Evolutionary conservation across 1,140 invertebrate species (phyloP).

Genomic region (Drosophila jambulina): DNA sequence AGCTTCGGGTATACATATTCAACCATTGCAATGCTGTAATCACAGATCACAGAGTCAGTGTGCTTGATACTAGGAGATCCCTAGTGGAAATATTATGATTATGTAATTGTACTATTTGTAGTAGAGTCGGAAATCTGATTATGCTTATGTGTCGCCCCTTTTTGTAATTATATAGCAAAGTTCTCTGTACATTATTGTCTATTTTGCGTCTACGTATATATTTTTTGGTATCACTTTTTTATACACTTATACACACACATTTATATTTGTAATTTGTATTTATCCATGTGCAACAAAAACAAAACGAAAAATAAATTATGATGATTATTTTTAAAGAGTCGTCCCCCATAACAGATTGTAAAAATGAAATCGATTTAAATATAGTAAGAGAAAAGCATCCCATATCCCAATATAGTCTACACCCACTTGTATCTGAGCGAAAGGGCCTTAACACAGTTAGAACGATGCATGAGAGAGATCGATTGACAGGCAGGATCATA

Average conservation of each 20-base stretch:
- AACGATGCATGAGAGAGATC: constrained; percentile 58
- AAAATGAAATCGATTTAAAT: constrained; percentile 35
- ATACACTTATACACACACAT: constrained; percentile 56
- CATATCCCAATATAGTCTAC: constrained; percentile 34
- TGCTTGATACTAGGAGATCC: constrained; percentile 50
- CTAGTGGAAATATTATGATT: constrained; percentile 32
- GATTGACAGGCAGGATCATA: constrained; percentile 12
- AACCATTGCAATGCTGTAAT: constrained; percentile 38
- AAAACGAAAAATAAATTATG: constrained; percentile 63
- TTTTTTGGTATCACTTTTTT: constrained; percentile 68
- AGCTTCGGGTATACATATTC: constrained; percentile 46
- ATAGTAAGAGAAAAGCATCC: constrained; percentile 21
- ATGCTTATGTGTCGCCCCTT: constrained; percentile 66
- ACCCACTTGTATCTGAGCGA: constrained; percentile 77
- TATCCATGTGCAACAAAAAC: constrained; percentile 68
- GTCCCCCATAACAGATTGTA: constrained; percentile 40
- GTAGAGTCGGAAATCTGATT: constrained; percentile 67
- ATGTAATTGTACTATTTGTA: constrained; percentile 53
- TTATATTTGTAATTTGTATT: constrained; percentile 79
- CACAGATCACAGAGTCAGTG: constrained; percentile 65
- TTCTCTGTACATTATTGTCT: constrained; percentile 68
- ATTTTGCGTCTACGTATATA: constrained; percentile 66
- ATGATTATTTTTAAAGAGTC: constrained; percentile 74
- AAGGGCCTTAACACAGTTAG: constrained; percentile 71
- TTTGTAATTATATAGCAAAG: constrained; percentile 52